Percentiles rank a stretch among this genome's conserved stretches.
These are phyloP conservation scores for Apis florea DNA, from an alignment of 1,140 invertebrate species.

Conservation along the genomic window DNA sequence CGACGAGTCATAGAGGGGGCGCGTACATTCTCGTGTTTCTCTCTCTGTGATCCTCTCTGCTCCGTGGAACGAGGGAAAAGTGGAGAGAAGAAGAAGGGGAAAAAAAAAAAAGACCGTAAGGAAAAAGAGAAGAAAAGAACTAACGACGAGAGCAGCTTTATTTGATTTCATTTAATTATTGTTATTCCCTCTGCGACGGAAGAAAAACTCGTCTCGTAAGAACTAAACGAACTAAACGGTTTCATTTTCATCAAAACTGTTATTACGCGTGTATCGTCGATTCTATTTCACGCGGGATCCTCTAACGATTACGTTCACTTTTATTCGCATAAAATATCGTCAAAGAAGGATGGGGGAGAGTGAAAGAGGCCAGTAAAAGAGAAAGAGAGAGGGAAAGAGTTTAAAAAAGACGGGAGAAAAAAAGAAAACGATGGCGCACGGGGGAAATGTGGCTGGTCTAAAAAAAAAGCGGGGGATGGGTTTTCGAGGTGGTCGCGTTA, in stretches of 20 bases:
- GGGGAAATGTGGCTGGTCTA: background rate
- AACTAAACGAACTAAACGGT: background rate
- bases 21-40: slow-evolving; percentile 4
- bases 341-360: background rate
- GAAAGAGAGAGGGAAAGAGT: background rate
- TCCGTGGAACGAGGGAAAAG: background rate
- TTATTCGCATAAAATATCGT: background rate
- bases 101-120: background rate
- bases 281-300: too few relatives aligned
- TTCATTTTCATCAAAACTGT: background rate
- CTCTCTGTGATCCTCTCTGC: background rate
- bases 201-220: too few relatives aligned
- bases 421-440: background rate
- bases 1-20: slow-evolving; percentile 33
- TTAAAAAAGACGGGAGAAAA: background rate
- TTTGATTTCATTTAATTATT: slow-evolving; percentile 35
- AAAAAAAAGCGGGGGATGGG: background rate
- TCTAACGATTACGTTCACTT: background rate
- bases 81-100: background rate
- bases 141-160: background rate
- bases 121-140: background rate
- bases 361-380: background rate
- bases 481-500: slow-evolving; percentile 47
- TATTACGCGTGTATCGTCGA: background rate
- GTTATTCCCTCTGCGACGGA: background rate